Evolutionary conservation across 2,888 invertebrate genomes (phyloP).

Genomic region (Operophtera brumata): DNA sequence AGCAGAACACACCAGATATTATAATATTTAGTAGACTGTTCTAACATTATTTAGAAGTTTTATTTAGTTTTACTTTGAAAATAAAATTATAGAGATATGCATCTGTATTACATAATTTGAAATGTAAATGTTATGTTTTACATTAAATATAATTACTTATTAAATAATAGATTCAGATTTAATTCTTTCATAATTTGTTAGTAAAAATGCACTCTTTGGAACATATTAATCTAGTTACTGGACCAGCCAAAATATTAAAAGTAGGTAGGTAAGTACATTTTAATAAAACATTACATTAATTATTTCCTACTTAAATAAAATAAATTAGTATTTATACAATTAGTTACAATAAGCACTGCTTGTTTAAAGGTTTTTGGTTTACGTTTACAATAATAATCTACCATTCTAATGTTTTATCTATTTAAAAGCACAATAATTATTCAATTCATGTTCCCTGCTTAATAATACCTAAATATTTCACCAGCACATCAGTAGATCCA

Average conservation of each 20-base stretch:
- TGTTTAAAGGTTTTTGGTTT: conserved; percentile 35
- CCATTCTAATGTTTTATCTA: conserved; percentile 44
- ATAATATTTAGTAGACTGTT: conserved; percentile 12
- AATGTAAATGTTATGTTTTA: background rate
- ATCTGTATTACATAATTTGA: background rate
- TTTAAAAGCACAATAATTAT: conserved; percentile 40
- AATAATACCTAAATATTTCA: conserved; percentile 26
- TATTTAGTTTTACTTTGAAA: background rate
- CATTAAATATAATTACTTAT: background rate
- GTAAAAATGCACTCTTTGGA: background rate
- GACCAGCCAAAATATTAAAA: conserved; percentile 53
- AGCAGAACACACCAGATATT: conserved; percentile 16
- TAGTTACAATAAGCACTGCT: conserved; percentile 39
- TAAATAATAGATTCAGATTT: background rate
- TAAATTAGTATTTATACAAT: conserved; percentile 29
- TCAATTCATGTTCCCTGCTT: conserved; percentile 43
- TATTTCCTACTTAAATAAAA: background rate
- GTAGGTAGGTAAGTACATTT: conserved; percentile 8
- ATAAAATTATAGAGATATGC: conserved; percentile 13
- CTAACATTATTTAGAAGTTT: conserved; percentile 6
- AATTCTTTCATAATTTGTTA: background rate
- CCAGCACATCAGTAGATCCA: conserved; percentile 19
- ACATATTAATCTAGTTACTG: conserved; percentile 26
- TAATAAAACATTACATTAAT: background rate
- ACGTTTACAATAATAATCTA: conserved; percentile 27